Conservation (phyloP, 1,140 invertebrate species). For the Formica selysi region DNA sequence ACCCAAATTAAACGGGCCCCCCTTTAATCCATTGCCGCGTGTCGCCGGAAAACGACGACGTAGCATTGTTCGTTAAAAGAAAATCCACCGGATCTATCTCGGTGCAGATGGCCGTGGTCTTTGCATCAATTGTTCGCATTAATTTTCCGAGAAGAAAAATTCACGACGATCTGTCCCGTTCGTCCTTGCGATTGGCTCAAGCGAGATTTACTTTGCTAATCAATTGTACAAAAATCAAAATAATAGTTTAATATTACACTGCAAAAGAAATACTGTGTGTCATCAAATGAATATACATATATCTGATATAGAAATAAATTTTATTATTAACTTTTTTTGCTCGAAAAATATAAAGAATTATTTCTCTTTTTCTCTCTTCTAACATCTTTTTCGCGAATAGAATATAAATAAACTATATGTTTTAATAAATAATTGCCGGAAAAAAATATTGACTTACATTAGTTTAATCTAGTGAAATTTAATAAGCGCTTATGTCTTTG, state of each 20-base stretch:
- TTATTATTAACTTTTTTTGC: neutral
- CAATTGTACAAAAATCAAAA: neutral
- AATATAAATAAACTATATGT: neutral
- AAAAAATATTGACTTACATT: neutral
- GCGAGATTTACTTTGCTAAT: neutral
- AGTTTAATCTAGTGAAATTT: constrained; percentile 16
- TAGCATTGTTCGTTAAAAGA: constrained; percentile 46
- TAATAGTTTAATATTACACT: neutral
- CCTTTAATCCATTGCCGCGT: constrained; percentile 45
- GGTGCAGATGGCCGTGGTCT: constrained; percentile 29
- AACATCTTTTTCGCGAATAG: neutral
- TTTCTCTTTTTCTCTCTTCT: neutral
- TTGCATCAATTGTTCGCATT: constrained; percentile 31
- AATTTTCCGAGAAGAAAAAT: constrained; percentile 19
- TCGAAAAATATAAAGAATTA: neutral
- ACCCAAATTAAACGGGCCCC: constrained; percentile 76
- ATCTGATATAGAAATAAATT: neutral
- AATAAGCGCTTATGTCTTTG: constrained; percentile 22
- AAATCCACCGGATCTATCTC: constrained; percentile 47
- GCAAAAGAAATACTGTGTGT: neutral
- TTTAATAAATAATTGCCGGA: neutral
- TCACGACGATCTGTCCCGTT: neutral
- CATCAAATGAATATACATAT: neutral
- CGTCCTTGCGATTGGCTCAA: neutral
- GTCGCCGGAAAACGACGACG: constrained; percentile 11